Base-by-base conservation (phyloP, 2,888 invertebrate genomes). In the Drosophila neutralis region DNA sequence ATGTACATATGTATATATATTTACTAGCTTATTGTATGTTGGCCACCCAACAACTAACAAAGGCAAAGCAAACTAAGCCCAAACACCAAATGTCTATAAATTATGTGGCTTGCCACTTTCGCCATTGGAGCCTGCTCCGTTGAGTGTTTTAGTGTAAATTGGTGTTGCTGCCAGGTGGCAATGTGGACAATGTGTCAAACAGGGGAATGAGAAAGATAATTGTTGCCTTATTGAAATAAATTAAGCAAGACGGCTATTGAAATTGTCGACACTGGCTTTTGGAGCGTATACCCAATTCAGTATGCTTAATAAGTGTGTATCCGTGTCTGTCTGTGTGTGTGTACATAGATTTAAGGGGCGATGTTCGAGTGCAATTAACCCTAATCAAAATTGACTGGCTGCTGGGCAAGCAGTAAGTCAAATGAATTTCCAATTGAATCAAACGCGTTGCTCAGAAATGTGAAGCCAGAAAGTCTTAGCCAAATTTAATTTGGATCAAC, bases 221-320 rank as follows among this genome's bases (percentile, higher is more conserved):
- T 29, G 31, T 45, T 56, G 36, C 36, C 64, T 72, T 84, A 83
- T 81, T 81, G 73, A 76, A 76, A 76, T 67, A 68, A 73, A 76
- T 78, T 66, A 66, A 73, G 45, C 54, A 53, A 69, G 63, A 59
- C 58, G 62, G 61, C 27, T 57, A 71, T 64, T 76, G 60, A 66
- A 71, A 76, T 59, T 62, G 33, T 35, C 45, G 45, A 15, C 21
- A 15, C 45, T 38, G 48, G 27, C 21, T 31, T 36, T 45, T 38
- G 31, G 31, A 57, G 66, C 66, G 65, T 70, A 64, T 78, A 61
- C 80, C 38, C 51, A 70, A 59, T 66, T 38, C 35, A 49, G 11
- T 53, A 27, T 51, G 15, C 11, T 10, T 33, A 33, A 33, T 33
- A 33, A 33, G n/a, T 13, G 7, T 24, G 15, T 7, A 10, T 38